Percentiles rank a stretch among this genome's conserved stretches.
Evolutionary conservation across 2,888 invertebrate species (phyloP).

Genomic region (Hypercompe scribonia): DNA sequence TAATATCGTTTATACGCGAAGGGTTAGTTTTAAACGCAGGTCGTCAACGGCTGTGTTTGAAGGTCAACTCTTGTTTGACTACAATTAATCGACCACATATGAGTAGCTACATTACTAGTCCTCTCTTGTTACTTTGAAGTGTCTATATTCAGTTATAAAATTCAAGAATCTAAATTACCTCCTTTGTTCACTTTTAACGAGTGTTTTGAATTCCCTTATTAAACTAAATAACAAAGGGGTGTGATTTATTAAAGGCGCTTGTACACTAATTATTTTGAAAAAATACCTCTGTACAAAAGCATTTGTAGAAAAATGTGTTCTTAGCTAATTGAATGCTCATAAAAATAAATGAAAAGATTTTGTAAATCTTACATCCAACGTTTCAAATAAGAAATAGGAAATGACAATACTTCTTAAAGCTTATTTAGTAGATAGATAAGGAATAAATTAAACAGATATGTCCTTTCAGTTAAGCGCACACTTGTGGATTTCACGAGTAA

Average conservation of each 20-base stretch:
- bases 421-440: background rate
- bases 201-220: background rate
- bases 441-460: background rate
- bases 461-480: background rate
- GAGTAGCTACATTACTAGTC: background rate
- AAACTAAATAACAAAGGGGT: background rate
- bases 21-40: background rate
- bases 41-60: background rate
- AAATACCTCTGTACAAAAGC: background rate
- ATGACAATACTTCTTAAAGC: background rate
- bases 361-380: background rate
- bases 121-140: background rate
- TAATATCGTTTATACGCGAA: background rate
- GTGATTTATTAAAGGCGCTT: background rate
- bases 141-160: background rate
- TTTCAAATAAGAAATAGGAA: background rate
- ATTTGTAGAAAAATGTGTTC: background rate
- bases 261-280: background rate
- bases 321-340: background rate
- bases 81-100: background rate
- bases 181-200: background rate
- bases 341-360: background rate
- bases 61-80: background rate
- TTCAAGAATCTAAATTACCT: background rate
- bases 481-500: slow-evolving; percentile 10